Evolutionary conservation across 2,888 invertebrate genomes (phyloP).

Genomic region (Hyposoter dolosus): DNA sequence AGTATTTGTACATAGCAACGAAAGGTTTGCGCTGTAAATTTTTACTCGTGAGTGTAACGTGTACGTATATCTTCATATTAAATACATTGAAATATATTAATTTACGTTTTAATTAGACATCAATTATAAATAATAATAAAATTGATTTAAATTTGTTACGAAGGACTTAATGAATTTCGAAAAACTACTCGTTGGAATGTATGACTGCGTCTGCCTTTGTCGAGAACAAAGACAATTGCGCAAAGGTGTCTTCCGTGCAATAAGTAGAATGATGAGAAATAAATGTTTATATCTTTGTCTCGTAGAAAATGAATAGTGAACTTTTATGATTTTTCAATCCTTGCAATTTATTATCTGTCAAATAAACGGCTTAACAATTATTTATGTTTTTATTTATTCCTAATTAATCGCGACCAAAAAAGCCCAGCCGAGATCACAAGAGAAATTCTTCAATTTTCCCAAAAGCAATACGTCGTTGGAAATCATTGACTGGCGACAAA

Average conservation of each 20-base stretch:
- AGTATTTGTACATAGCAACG: slow-evolving; percentile 72
- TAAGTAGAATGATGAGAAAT: slow-evolving; percentile 17
- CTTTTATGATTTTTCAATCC: slow-evolving; percentile 37
- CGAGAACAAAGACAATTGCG: neutral
- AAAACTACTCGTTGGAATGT: slow-evolving; percentile 16
- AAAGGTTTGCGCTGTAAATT: slow-evolving; percentile 32
- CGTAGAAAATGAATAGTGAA: slow-evolving; percentile 40
- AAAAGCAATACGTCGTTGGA: no score
- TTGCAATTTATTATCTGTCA: slow-evolving; percentile 48
- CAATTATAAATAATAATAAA: slow-evolving; percentile 41
- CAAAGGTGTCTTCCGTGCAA: slow-evolving; percentile 49
- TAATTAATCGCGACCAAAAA: neutral
- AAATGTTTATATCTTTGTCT: slow-evolving; percentile 35
- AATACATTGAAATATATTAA: slow-evolving; percentile 16
- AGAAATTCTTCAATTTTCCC: no score
- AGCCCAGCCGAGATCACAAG: neutral
- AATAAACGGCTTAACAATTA: slow-evolving; percentile 55
- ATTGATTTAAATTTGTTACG: slow-evolving; percentile 46
- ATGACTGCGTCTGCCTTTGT: slow-evolving; percentile 21
- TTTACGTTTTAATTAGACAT: slow-evolving; percentile 22
- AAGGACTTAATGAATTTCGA: slow-evolving; percentile 25
- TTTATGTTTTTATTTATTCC: neutral
- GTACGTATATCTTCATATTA: slow-evolving; percentile 36
- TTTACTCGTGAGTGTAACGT: slow-evolving; percentile 33
- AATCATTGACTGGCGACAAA: no score